A percentile compares a stretch with the other conserved stretches of the same genome.
phyloP scores from a whole-genome alignment of 2,888 invertebrate genomes.

The Drosophila monieri region DNA sequence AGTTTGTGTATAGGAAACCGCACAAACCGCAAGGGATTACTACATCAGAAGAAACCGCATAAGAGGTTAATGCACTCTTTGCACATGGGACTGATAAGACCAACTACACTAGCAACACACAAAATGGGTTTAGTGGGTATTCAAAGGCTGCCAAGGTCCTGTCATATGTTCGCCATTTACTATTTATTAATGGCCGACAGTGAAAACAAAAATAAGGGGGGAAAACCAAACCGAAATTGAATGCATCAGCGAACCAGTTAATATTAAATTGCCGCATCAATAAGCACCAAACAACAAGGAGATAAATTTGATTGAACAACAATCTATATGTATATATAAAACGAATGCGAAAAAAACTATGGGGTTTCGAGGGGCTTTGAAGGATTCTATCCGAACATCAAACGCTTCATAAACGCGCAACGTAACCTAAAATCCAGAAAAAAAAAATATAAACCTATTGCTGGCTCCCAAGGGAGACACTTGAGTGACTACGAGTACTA shows the following conservation, averaged over 20 bases:
- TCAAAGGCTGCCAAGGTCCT: slow-evolving; percentile 28
- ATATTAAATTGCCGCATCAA: slow-evolving; percentile 76
- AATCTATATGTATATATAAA: background rate
- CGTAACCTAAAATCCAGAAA: slow-evolving; percentile 38
- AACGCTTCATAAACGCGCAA: slow-evolving; percentile 76
- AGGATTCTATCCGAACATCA: slow-evolving; percentile 61
- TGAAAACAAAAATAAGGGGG: slow-evolving; percentile 19
- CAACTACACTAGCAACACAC: slow-evolving; percentile 1
- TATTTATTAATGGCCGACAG: slow-evolving; percentile 68
- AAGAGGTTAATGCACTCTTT: slow-evolving; percentile 46
- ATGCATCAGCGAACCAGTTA: slow-evolving; percentile 78
- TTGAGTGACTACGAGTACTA: slow-evolving; percentile 70
- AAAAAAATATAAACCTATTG: slow-evolving; percentile 48
- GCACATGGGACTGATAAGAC: slow-evolving; percentile 24
- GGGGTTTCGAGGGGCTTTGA: slow-evolving; percentile 37
- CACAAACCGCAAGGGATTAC: slow-evolving; percentile 45
- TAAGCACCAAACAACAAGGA: slow-evolving; percentile 48
- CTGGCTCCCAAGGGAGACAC: slow-evolving; percentile 75
- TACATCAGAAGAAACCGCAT: slow-evolving; percentile 47
- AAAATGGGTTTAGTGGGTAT: slow-evolving; percentile 34
- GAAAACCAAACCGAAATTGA: slow-evolving; percentile 57
- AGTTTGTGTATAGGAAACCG: slow-evolving; percentile 35
- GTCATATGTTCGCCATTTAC: slow-evolving; percentile 53
- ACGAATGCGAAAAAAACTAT: slow-evolving; percentile 54
- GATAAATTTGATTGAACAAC: slow-evolving; percentile 31